A percentile compares a stretch with the other conserved stretches of the same genome.
Evolutionary conservation across 2,797 vertebrate genomes (phyloP).

Genomic region (Schizopygopsis malacanthus): DNA sequence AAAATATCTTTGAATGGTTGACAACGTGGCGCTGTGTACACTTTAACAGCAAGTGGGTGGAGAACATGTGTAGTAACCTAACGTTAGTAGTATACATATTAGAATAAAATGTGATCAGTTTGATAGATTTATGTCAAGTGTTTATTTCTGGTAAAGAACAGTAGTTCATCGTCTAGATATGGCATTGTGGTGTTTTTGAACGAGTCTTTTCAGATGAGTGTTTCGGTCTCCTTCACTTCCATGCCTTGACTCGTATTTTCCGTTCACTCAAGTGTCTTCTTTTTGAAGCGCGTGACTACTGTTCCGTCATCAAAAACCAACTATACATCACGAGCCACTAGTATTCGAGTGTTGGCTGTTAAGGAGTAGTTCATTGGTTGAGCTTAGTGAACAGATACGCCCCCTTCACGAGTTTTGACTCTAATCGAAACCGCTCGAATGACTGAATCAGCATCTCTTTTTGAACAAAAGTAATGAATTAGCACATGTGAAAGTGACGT

Average conservation of each 20-base stretch:
- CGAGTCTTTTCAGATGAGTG: neutral
- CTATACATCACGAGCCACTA: neutral
- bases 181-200: neutral
- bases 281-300: neutral
- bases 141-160: neutral
- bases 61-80: neutral
- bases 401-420: neutral
- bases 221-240: neutral
- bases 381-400: neutral
- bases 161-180: neutral
- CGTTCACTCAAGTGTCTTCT: neutral
- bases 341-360: neutral
- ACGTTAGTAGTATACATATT: neutral
- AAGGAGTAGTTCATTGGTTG: neutral
- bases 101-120: neutral
- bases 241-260: neutral
- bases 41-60: conserved; percentile 15
- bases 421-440: neutral
- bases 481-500: too few species aligned
- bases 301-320: neutral
- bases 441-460: neutral
- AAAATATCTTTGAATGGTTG: neutral
- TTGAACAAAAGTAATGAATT: neutral
- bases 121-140: neutral
- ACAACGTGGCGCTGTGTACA: conserved; percentile 39